Evolutionary conservation across 1,140 invertebrate genomes (phyloP).

Genomic region (Hydropsyche tenuis): DNA sequence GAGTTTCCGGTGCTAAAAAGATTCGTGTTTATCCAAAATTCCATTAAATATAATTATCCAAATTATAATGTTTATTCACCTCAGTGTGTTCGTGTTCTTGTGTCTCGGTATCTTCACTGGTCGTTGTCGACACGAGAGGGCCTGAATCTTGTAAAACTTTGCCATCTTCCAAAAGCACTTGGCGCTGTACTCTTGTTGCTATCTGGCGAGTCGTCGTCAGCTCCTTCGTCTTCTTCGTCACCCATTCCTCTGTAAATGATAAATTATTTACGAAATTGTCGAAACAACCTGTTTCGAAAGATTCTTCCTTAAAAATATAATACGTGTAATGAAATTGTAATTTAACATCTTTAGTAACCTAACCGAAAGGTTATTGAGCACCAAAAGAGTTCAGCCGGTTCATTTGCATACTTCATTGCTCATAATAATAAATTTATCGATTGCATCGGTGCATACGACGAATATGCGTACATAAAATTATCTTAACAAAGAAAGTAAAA

Average conservation of each 20-base stretch:
- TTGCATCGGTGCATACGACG: no score
- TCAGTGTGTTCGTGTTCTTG: slow-evolving; percentile 86
- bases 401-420: background rate
- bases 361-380: no score
- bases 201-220: slow-evolving; percentile 88
- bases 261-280: background rate
- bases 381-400: no score
- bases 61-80: slow-evolving; percentile 60
- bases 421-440: background rate
- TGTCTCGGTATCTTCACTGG: slow-evolving; percentile 85
- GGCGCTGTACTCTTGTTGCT: slow-evolving; percentile 86
- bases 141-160: slow-evolving; percentile 87
- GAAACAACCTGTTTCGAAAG: background rate
- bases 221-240: slow-evolving; percentile 86
- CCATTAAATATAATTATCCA: background rate
- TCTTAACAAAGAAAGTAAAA: no score
- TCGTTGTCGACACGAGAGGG: slow-evolving; percentile 87
- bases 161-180: slow-evolving; percentile 87
- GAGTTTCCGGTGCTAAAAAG: slow-evolving; percentile 55
- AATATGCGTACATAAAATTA: no score
- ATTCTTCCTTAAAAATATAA: background rate
- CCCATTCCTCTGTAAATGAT: slow-evolving; percentile 85
- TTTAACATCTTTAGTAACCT: no score
- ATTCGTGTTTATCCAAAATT: background rate
- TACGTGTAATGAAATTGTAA: background rate